phyloP scores from a whole-genome alignment of 2,797 vertebrate genomes.

The Girardinus metallicus region DNA sequence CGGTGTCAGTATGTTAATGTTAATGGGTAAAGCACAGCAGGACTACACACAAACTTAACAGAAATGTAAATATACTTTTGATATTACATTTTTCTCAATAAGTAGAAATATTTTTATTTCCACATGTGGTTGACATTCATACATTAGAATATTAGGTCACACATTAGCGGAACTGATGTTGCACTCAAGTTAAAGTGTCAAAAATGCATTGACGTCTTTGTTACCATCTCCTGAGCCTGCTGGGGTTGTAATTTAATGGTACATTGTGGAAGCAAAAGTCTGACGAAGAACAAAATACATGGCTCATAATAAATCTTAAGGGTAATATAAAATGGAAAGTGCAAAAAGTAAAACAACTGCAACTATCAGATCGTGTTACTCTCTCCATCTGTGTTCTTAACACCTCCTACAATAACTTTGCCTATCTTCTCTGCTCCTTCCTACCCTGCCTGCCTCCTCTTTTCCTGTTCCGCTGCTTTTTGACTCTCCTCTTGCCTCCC shows the following conservation, averaged over 20 bases:
- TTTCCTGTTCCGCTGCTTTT: neutral
- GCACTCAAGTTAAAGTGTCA: neutral
- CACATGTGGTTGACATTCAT: neutral
- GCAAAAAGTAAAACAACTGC: conserved; percentile 4
- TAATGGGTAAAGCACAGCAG: neutral
- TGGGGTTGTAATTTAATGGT: neutral
- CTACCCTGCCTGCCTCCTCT: neutral
- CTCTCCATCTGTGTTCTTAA: conserved; percentile 8
- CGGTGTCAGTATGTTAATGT: neutral
- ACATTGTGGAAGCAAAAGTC: no score
- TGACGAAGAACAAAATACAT: neutral
- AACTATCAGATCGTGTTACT: neutral
- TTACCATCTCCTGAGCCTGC: neutral
- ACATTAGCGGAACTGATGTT: neutral
- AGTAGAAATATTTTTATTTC: neutral
- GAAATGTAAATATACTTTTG: neutral
- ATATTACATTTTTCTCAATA: neutral
- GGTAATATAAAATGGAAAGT: neutral
- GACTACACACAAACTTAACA: neutral
- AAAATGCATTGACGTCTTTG: neutral
- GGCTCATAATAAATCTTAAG: neutral
- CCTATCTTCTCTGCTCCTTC: neutral
- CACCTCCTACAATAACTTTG: conserved; percentile 6
- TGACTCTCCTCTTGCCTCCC: neutral
- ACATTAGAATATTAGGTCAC: neutral